A percentile compares a stretch with the other conserved stretches of the same genome.
phyloP scores from a whole-genome alignment of 1,140 invertebrate genomes.

The Lepidurus couesii region DNA sequence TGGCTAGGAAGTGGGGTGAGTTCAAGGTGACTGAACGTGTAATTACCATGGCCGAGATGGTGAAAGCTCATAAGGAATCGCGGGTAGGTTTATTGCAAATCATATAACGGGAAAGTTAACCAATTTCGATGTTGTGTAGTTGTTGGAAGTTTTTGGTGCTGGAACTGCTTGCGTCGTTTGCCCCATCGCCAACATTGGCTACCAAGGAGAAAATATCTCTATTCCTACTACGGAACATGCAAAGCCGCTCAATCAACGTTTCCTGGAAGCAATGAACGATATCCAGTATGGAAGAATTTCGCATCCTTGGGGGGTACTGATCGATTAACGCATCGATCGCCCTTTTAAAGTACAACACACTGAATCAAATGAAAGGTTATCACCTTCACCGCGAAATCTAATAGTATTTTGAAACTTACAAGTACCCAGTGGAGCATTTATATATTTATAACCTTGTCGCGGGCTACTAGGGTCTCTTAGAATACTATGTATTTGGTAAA shows the following conservation, averaged over 20 bases:
- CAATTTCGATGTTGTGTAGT: constrained; percentile 50
- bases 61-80: constrained; percentile 65
- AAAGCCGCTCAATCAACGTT: constrained; percentile 46
- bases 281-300: constrained; percentile 80
- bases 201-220: constrained; percentile 56
- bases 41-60: constrained; percentile 81
- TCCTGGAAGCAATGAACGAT: constrained; percentile 66
- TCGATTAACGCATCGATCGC: constrained; percentile 39
- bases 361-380: neutral
- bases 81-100: constrained; percentile 59
- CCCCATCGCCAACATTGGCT: constrained; percentile 76
- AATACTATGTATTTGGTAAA: constrained; percentile 8
- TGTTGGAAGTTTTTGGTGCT: constrained; percentile 88
- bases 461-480: constrained; percentile 8
- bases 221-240: constrained; percentile 62
- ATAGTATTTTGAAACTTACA: neutral
- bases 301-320: constrained; percentile 62
- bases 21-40: constrained; percentile 74
- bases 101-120: neutral
- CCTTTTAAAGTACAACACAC: constrained; percentile 23
- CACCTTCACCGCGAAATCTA: neutral
- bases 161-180: constrained; percentile 91
- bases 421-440: neutral
- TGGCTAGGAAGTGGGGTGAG: constrained; percentile 78
- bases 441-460: constrained; percentile 16